Evolutionary conservation across 2,888 invertebrate species (phyloP), one percentile per base, ranked within the genome.

Genomic region (Drosophila quinaria): DNA sequence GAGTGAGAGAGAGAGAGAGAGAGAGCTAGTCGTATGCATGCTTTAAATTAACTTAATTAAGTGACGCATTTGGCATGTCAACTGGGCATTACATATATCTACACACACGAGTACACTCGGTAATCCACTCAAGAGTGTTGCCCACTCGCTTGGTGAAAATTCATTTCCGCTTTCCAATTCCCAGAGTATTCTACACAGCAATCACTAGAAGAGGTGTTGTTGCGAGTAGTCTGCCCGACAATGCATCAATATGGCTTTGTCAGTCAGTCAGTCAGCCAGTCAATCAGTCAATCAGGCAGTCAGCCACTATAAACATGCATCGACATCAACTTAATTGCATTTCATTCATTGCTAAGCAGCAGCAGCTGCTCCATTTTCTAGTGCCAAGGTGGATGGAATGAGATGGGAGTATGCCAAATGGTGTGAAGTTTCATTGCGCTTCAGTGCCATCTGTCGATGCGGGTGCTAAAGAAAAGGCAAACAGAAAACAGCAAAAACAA

Each of bases 281-380:
- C 61, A 56, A 15, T 37, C 51, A 52, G 19, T 39, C 63, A 42
- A 5, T 54, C 62, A 41, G n/a, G 11, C 70, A 71, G 35, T 66
- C 52, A 54, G 72, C 55, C 73, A 69, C 70, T 76, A 56, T 66
- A 85, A 78, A 73, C 85, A 79, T 65, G 63, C 66, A 70, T 85
- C 89, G 84, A 89, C 87, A 85, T 84, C 85, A 74, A 81, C 74
- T 84, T 84, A 87, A 84, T 89, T 87, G 84, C 84, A 87, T 85
- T 84, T 87, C 81, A 89, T 87, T 89, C 88, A 87, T 76, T 76
- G 80, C 88, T 85, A 81, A 81, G 80, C 82, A 87, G 10, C 41
- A 46, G 61, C 60, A 6, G 35, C 66, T 59, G 66, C 65, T 64
- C 13, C 42, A 39, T 22, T 52, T 54, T 35, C 55, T 25, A 19